A percentile compares a stretch with the other conserved stretches of the same genome.
These are phyloP conservation scores for Neelides sp. DNA, from an alignment of 1,140 invertebrate species.

Conservation along the genomic window DNA sequence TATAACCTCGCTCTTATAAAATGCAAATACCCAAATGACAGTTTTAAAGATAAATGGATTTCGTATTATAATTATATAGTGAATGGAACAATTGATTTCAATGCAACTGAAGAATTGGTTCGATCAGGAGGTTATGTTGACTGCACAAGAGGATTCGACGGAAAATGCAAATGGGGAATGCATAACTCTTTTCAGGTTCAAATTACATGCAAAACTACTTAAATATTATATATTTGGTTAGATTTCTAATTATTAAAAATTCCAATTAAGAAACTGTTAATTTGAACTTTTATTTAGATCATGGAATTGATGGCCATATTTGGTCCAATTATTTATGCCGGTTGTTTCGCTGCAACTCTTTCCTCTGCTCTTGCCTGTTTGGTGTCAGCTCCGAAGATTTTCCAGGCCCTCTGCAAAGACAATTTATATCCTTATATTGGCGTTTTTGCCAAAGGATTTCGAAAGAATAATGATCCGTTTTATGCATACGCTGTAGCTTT, in stretches of 20 bases:
- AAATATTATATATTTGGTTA: background rate
- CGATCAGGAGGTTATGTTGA: conserved; percentile 7
- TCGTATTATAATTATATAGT: no score
- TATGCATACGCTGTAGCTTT: conserved; percentile 85
- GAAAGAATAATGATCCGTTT: conserved; percentile 79
- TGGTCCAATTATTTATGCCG: conserved; percentile 86
- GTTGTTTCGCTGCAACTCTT: conserved; percentile 80
- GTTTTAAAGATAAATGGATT: no score
- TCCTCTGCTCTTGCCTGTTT: conserved; percentile 89
- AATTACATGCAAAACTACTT: background rate
- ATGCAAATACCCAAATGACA: no score
- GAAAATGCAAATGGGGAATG: conserved; percentile 58
- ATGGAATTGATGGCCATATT: conserved; percentile 81
- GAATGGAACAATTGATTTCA: conserved; percentile 39
- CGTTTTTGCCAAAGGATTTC: conserved; percentile 84
- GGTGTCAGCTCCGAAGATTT: conserved; percentile 87
- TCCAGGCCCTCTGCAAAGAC: conserved; percentile 91
- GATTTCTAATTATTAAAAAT: no score
- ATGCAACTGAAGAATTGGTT: conserved; percentile 36
- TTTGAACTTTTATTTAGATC: conserved; percentile 45
- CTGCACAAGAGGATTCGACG: conserved; percentile 53
- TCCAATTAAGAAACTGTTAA: background rate
- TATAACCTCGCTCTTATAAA: no score
- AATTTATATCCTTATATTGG: conserved; percentile 83
- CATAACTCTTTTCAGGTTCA: conserved; percentile 66